A percentile compares a stretch with the other conserved stretches of the same genome.
These are phyloP conservation scores for Akabosia matsudoensis DNA, from an alignment of 1,140 invertebrate genomes.

Conservation along the genomic window DNA sequence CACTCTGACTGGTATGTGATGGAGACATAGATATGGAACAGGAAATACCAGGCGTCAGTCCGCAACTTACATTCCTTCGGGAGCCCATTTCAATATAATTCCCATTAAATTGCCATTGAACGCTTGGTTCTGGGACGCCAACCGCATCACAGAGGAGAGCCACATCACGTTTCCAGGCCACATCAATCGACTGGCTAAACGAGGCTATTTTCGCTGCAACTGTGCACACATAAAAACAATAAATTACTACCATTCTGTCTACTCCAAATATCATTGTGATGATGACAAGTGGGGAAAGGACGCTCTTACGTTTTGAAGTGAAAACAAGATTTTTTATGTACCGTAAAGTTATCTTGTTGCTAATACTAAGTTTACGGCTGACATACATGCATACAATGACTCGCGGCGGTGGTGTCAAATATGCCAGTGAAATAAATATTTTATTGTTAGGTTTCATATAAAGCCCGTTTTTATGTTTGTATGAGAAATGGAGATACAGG, in stretches of 20 bases:
- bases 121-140: slow-evolving; percentile 68
- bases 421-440: no score
- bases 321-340: no score
- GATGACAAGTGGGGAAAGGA: background rate
- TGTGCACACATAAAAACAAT: slow-evolving; percentile 48
- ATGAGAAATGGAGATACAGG: background rate
- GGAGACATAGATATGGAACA: background rate
- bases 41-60: background rate
- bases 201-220: slow-evolving; percentile 78
- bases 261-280: background rate
- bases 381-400: no score
- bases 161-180: slow-evolving; percentile 80
- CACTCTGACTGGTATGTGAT: no score
- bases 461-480: background rate
- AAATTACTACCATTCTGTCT: slow-evolving; percentile 4
- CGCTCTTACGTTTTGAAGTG: no score
- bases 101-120: slow-evolving; percentile 61
- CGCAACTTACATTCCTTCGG: slow-evolving; percentile 20
- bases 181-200: slow-evolving; percentile 71
- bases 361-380: no score
- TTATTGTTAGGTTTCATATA: no score
- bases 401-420: no score
- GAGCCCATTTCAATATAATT: slow-evolving; percentile 28
- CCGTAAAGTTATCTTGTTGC: no score
- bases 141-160: slow-evolving; percentile 74